phyloP scores from a whole-genome alignment of 2,113 vertebrate genomes.

The Notarius quadriscutis region DNA sequence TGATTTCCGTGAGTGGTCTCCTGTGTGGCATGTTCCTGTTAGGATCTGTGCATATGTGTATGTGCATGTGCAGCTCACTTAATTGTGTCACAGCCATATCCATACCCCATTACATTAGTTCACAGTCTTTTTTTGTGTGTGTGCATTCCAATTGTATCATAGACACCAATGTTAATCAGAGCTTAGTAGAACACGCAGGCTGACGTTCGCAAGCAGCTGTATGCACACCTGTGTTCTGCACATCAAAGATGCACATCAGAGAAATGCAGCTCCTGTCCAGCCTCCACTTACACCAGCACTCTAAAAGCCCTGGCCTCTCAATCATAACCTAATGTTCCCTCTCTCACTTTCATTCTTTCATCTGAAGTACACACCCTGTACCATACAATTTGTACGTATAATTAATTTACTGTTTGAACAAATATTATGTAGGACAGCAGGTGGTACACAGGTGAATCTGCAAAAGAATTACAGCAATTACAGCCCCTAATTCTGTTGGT shows the following conservation, averaged over 20 bases:
- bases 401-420: background rate
- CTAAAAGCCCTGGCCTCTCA: constrained; percentile 41
- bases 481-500: background rate
- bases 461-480: constrained; percentile 18
- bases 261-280: constrained; percentile 17
- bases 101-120: background rate
- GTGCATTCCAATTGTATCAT: background rate
- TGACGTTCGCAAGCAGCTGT: constrained; percentile 33
- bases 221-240: constrained; percentile 42
- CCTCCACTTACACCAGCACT: constrained; percentile 45
- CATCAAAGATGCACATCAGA: constrained; percentile 45
- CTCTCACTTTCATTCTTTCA: background rate
- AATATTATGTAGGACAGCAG: background rate
- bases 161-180: constrained; percentile 11
- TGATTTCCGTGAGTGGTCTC: constrained; percentile 1
- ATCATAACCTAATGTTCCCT: background rate
- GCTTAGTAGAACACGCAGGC: constrained; percentile 12
- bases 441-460: constrained; percentile 6
- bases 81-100: background rate
- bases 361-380: background rate
- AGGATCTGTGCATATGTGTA: constrained; percentile 1
- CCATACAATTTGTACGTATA: background rate
- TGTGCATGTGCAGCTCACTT: background rate
- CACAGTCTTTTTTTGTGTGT: background rate
- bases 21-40: constrained; percentile 6